Evolutionary conservation across 2,113 vertebrate genomes (phyloP), one percentile per base, ranked within the genome.

Genomic region (Oxygymnocypris stewartii): DNA sequence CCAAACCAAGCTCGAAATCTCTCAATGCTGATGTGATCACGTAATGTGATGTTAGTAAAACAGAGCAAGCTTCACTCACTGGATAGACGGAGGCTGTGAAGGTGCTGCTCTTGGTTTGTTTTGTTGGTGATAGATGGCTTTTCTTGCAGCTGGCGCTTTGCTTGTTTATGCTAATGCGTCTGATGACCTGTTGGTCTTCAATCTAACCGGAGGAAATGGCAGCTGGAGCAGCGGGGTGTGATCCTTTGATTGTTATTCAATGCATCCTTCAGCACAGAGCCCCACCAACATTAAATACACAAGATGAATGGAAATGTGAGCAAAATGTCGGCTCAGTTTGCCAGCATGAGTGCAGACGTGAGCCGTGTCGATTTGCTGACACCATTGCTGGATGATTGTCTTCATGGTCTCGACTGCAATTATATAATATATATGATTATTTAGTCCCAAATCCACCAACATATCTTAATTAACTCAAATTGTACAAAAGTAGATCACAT

Each of bases 81-180:
- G 54, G 54, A 59, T 3, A 59, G 54, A 42, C 28, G 14, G 4
- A 6, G 1, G 3, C 57, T n/a, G 54, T 57, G 18, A 57, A 57
- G 51, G 51, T 54, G 51, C 51, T 20, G 54, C 54, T 20, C 54
- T 57, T 6, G 73, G 75, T 23, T 11, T 92, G 91, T 91, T 93
- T 92, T 92, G 74, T 71, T 88, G 85, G 88, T 92, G 91, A 92
- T 92, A 92, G 91, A 94, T 93, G 91, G 74, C 54, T 91, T 88
- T 86, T 89, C 88, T 84, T 88, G 79, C 86, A 73, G 71, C n/a
- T 0, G 87, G 7, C 7, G 74, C 89, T 91, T 92, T 95, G 92
- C 94, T 94, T 94, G 91, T 92, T 94, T 93, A 94, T 94, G 93
- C 91, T 94, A 95, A 94, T 94, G 88, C 82, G 13, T 88, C 84